Percentiles rank a stretch among this genome's conserved stretches.
These are phyloP conservation scores for Alligator sinensis DNA, from an alignment of 2,113 vertebrate genomes.

Conservation along the genomic window DNA sequence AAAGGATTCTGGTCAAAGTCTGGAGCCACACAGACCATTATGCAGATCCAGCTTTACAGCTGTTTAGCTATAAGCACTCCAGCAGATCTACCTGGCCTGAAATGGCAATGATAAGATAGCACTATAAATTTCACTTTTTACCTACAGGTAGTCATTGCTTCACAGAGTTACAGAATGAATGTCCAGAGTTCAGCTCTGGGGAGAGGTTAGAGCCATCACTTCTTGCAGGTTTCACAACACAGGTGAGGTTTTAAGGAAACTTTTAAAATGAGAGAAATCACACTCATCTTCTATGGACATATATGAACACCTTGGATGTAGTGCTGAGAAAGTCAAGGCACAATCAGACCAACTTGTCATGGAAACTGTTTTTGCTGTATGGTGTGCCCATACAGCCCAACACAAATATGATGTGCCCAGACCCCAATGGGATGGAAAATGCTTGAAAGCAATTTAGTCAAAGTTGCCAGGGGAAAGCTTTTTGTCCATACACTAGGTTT, in stretches of 20 bases:
- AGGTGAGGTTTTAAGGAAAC: slow-evolving; percentile 12
- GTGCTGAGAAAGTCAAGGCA: neutral
- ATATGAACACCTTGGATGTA: neutral
- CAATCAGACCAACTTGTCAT: neutral
- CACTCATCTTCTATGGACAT: rapidly evolving
- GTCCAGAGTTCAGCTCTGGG: neutral
- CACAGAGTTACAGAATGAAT: neutral
- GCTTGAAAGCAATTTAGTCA: neutral
- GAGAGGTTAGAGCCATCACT: neutral
- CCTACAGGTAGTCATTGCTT: neutral
- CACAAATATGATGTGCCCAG: neutral
- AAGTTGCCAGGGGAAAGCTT: neutral
- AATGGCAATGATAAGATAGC: neutral
- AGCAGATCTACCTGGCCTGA: neutral
- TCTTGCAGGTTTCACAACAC: neutral
- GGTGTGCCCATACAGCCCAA: neutral
- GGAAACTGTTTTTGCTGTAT: neutral
- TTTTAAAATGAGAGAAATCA: neutral
- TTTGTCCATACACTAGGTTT: neutral
- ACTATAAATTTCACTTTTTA: slow-evolving; percentile 55
- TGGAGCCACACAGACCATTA: slow-evolving; percentile 43
- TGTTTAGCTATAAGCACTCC: neutral
- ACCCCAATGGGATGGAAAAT: neutral
- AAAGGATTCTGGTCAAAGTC: slow-evolving; percentile 40
- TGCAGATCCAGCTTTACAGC: slow-evolving; percentile 27